Percentiles rank a stretch among this genome's conserved stretches.
phyloP scores from a whole-genome alignment of 2,113 vertebrate genomes.

The Gambusia holbrooki region DNA sequence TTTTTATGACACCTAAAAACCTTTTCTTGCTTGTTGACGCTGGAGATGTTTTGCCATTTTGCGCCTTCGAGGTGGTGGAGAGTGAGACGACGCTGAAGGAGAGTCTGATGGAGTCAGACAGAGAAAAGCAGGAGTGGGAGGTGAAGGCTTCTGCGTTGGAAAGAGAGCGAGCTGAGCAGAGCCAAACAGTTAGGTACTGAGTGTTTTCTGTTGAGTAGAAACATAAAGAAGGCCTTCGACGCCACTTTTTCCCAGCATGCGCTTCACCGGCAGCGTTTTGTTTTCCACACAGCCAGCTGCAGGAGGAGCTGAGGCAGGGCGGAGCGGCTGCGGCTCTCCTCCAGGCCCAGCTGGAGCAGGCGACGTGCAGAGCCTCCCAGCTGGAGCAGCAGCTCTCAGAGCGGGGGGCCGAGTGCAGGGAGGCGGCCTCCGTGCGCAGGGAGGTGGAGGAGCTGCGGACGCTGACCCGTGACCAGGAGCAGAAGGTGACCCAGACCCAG shows the following conservation, averaged over 20 bases:
- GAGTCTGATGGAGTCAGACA: conserved; percentile 81
- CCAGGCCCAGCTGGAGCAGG: conserved; percentile 74
- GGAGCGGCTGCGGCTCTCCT: conserved; percentile 80
- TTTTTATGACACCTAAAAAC: not conserved
- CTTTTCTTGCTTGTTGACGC: not conserved
- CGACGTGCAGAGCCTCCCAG: conserved; percentile 73
- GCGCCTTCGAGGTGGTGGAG: conserved; percentile 83
- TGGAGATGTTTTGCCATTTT: not conserved
- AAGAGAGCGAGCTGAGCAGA: conserved; percentile 77
- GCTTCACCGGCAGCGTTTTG: not conserved
- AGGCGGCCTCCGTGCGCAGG: conserved; percentile 75
- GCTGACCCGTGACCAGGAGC: conserved; percentile 77
- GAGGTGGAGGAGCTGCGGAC: conserved; percentile 84
- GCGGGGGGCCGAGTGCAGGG: conserved; percentile 63
- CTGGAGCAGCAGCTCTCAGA: conserved; percentile 83
- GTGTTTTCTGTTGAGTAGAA: not conserved
- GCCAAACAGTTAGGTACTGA: conserved; percentile 83
- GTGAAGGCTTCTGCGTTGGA: conserved; percentile 80
- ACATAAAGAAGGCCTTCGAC: not conserved
- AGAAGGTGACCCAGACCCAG: conserved; percentile 77
- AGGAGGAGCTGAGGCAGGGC: conserved; percentile 73
- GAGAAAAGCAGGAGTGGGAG: conserved; percentile 84
- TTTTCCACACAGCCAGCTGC: conserved; percentile 76
- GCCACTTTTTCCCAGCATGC: not conserved
- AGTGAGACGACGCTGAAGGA: conserved; percentile 84